Base-by-base conservation (phyloP, 2,797 vertebrate species). In the Phataginus tetradactyla region DNA sequence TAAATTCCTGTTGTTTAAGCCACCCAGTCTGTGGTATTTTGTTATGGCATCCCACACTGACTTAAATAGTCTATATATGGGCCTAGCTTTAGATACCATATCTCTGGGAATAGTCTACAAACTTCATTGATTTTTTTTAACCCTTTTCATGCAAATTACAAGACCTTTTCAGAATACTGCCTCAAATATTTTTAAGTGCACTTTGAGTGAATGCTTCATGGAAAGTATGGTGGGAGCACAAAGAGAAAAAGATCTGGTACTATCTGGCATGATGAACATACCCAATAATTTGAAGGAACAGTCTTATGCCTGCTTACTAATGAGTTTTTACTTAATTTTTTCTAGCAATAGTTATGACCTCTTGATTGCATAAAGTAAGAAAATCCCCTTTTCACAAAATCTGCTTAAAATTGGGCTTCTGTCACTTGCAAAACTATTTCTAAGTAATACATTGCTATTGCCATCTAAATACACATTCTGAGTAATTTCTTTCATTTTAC, bases 381-480 rank as follows among this genome's bases (percentile, higher is more conserved):
- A 88, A 78, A 88, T 55, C 83, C 1, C 1, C 27, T 72, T 95
- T 94, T 49, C 4, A 21, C 1, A 39, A 32, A 64, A 45, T 53
- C 18, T 66, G 20, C 7, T 66, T 79, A 34, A 69, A 86, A 37
- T 57, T 17, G 7, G 10, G 1, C 27, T 75, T 75, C 9, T 81
- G 12, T 71, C 34, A 75, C 34, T 86, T 93, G n/a, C 53, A 89
- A 87, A 91, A 86, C 23, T 71, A 88, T 71, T 85, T 91, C 7
- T 68, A 53, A 29, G 23, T 69, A 49, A 77, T 10, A 42, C 1
- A 83, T 59, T 77, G 4, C 9, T 72, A 21, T 2, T 27, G 9
- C 5, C 34, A 14, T 86, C n/a, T 49, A 66, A 80, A 21, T 66
- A 29, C 51, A 66, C 79, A 57, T 27, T 25, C 53, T 75, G 12